phyloP scores from a whole-genome alignment of 2,888 invertebrate genomes.

The Latrodectus hesperus region DNA sequence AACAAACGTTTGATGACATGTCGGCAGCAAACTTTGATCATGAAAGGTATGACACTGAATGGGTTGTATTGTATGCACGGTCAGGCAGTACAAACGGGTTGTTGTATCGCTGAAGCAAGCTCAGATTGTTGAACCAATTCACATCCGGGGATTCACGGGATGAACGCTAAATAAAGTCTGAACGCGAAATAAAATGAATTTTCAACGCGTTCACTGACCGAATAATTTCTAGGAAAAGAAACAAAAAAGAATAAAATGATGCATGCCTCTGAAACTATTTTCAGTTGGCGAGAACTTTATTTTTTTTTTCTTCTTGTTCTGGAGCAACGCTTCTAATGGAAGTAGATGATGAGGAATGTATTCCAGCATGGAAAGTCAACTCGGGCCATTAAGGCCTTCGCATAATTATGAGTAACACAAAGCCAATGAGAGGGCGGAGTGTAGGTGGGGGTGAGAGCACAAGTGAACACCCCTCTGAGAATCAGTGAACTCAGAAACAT shows the following conservation, averaged over 20 bases:
- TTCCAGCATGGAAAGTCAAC: slow-evolving; percentile 13
- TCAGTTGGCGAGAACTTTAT: slow-evolving; percentile 16
- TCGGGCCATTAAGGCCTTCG: slow-evolving; percentile 22
- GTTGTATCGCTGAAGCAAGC: slow-evolving; percentile 41
- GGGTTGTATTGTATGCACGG: no score
- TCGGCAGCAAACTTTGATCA: no score
- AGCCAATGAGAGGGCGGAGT: not conserved
- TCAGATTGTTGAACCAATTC: slow-evolving; percentile 63
- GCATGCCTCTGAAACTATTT: slow-evolving; percentile 30
- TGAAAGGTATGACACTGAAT: no score
- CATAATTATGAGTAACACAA: slow-evolving; percentile 35
- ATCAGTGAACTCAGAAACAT: not conserved
- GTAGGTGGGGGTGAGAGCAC: not conserved
- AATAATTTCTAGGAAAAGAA: slow-evolving; percentile 44
- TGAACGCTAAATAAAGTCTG: slow-evolving; percentile 28
- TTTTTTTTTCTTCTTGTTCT: not conserved
- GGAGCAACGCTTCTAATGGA: slow-evolving; percentile 25
- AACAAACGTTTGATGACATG: no score
- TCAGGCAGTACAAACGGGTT: slow-evolving; percentile 44
- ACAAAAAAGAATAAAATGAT: slow-evolving; percentile 19
- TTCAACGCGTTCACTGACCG: slow-evolving; percentile 59
- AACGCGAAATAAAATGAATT: slow-evolving; percentile 46
- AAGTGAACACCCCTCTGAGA: not conserved
- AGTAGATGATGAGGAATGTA: slow-evolving; percentile 7
- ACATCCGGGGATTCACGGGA: slow-evolving; percentile 55